These are phyloP conservation scores for Callimorpha dominula DNA, from an alignment of 2,888 invertebrate species.

Conservation along the genomic window DNA sequence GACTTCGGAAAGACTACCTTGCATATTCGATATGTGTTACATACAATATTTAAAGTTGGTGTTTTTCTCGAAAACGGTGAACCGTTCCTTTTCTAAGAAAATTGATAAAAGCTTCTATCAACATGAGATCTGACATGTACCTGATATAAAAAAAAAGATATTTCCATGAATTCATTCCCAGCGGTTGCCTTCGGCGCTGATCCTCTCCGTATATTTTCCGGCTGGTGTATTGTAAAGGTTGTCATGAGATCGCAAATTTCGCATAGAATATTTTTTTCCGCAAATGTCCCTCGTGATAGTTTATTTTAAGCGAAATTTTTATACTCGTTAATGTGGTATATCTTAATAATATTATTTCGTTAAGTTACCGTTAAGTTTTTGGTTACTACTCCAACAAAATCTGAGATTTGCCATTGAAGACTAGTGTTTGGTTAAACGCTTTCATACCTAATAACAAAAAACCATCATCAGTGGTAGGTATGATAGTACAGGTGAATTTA, in stretches of 20 bases:
- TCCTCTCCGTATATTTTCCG: conserved; percentile 42
- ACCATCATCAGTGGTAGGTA: background rate
- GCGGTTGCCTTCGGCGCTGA: conserved; percentile 41
- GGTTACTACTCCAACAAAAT: too few species aligned
- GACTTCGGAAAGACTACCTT: too few species aligned
- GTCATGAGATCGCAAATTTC: conserved; percentile 37
- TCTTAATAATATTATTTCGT: background rate
- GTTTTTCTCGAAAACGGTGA: background rate
- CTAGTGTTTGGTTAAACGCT: background rate
- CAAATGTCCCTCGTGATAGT: conserved; percentile 29
- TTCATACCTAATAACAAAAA: background rate
- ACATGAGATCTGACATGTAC: background rate
- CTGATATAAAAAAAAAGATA: conserved; percentile 23
- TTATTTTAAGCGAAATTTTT: conserved; percentile 4
- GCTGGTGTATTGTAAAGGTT: conserved; percentile 40
- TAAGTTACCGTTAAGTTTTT: background rate
- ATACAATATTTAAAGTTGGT: background rate
- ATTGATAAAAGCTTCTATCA: background rate
- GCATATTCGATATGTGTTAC: background rate
- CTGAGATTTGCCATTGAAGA: background rate
- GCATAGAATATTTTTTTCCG: conserved; percentile 24
- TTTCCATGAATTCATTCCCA: conserved; percentile 49
- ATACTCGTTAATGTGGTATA: background rate
- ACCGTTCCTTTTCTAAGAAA: background rate
- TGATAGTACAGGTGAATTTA: background rate